Conservation (phyloP, 2,797 vertebrate genomes). For the Poliocrania exsul region DNA sequence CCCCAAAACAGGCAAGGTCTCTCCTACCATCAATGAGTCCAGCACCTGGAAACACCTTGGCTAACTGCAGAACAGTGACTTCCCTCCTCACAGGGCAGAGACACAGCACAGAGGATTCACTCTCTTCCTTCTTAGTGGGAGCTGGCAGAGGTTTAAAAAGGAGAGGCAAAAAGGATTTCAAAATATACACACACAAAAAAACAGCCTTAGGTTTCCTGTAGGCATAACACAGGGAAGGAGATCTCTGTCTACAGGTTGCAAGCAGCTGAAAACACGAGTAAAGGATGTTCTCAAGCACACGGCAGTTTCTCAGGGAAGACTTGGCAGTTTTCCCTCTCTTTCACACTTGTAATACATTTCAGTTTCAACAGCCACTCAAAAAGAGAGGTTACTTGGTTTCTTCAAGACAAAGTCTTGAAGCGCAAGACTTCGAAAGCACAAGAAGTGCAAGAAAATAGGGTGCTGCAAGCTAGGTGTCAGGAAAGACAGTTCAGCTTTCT, state of each 20-base stretch:
- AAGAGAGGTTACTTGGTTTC: neutral
- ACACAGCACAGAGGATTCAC: neutral
- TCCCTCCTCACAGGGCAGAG: neutral
- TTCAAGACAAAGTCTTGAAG: neutral
- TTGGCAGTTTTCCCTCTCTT: neutral
- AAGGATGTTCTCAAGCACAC: neutral
- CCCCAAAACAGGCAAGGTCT: neutral
- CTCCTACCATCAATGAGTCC: neutral
- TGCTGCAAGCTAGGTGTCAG: neutral
- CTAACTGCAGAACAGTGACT: neutral
- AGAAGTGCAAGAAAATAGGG: neutral
- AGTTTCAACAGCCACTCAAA: neutral
- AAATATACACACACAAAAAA: neutral
- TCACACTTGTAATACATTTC: neutral
- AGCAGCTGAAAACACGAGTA: neutral
- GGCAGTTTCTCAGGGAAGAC: neutral
- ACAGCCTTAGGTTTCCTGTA: neutral
- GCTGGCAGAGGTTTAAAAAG: neutral
- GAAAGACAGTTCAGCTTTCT: neutral
- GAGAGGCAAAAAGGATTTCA: neutral
- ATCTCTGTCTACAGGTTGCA: neutral
- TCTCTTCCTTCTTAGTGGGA: neutral
- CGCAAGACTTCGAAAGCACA: neutral
- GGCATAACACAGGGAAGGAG: accelerated
- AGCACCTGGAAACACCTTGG: neutral